Percentiles rank a stretch among this genome's conserved stretches.
Conservation (phyloP, 1,140 invertebrate species). For the Xylocopa sonorina region DNA sequence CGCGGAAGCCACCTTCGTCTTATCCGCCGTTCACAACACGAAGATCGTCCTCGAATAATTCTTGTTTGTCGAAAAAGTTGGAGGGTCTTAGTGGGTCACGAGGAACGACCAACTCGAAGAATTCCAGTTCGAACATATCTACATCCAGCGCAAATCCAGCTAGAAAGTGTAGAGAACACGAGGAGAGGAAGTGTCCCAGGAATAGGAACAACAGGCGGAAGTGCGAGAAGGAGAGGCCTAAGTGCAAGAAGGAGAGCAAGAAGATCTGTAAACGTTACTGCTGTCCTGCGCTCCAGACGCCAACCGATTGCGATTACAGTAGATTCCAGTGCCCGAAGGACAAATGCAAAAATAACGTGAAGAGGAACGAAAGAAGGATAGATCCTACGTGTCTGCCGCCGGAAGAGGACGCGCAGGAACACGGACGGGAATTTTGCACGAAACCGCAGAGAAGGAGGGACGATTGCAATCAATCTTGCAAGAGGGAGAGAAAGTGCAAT, state of each 20-base stretch:
- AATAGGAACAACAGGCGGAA: background rate
- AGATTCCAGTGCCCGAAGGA: constrained; percentile 6
- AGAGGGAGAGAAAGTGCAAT: background rate
- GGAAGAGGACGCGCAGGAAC: rapidly evolving
- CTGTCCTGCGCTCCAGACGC: background rate
- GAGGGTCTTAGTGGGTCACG: background rate
- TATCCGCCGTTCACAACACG: background rate
- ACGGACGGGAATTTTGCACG: background rate
- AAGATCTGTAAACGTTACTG: constrained; percentile 42
- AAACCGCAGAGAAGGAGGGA: background rate
- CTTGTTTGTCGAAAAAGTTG: background rate
- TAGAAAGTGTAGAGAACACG: background rate
- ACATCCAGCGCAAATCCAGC: background rate
- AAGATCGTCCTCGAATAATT: constrained; percentile 25
- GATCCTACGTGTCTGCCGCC: constrained; percentile 17
- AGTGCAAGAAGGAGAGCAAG: background rate
- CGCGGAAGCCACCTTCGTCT: background rate
- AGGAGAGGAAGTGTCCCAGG: background rate
- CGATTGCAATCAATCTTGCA: background rate
- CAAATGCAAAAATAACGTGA: rapidly evolving
- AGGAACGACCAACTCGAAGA: background rate
- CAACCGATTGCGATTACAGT: background rate
- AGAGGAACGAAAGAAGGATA: rapidly evolving
- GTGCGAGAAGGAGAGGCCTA: background rate
- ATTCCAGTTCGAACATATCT: background rate